A percentile compares a stretch with the other conserved stretches of the same genome.
These are phyloP conservation scores for Sycophila sp. DNA, from an alignment of 1,140 invertebrate species.

Conservation along the genomic window DNA sequence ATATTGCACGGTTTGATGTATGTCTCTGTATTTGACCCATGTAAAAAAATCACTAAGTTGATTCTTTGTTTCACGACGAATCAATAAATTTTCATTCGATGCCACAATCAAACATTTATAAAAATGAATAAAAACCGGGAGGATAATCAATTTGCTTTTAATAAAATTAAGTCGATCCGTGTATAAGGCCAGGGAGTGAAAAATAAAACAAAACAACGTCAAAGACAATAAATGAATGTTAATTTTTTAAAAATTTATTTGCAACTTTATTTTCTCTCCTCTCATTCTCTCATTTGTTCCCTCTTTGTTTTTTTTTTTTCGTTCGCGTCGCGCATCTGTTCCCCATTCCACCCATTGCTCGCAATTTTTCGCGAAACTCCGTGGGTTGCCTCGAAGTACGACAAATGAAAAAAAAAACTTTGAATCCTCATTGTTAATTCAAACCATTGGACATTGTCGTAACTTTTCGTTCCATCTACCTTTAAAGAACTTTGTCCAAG, in stretches of 20 bases:
- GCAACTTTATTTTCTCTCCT: conserved; percentile 37
- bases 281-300: conserved; percentile 1
- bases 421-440: background rate
- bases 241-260: conserved; percentile 21
- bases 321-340: too few species aligned
- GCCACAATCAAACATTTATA: too few species aligned
- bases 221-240: background rate
- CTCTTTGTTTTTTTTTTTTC: background rate
- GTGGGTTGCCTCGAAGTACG: background rate
- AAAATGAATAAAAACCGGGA: too few species aligned
- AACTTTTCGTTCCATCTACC: background rate
- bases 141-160: too few species aligned
- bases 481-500: too few species aligned
- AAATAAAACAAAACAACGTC: background rate
- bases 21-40: too few species aligned
- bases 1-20: too few species aligned
- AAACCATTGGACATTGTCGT: background rate
- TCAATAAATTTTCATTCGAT: too few species aligned
- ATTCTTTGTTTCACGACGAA: too few species aligned
- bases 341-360: too few species aligned
- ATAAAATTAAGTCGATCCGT: too few species aligned
- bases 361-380: background rate
- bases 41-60: too few species aligned
- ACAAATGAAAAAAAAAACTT: background rate
- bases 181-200: conserved; percentile 47